Evolutionary conservation across 2,797 vertebrate species (phyloP).

Genomic region (Alauda arvensis): DNA sequence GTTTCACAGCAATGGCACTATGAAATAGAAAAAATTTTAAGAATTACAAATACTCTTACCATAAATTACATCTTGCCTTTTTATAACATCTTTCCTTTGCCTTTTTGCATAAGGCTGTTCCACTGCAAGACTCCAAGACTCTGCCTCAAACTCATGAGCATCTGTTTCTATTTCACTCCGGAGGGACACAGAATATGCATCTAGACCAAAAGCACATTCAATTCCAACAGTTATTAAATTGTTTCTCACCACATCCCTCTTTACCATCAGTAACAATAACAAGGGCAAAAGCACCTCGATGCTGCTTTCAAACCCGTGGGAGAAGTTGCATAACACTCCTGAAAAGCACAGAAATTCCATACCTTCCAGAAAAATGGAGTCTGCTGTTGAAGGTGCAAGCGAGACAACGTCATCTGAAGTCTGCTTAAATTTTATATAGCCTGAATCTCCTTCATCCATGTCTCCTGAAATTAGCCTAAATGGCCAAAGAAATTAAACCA

Average conservation of each 20-base stretch:
- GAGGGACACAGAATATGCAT: constrained; percentile 78
- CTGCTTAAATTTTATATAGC: constrained; percentile 78
- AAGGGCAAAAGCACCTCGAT: background rate
- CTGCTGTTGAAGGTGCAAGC: constrained; percentile 79
- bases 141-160: constrained; percentile 86
- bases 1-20: background rate
- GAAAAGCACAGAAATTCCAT: constrained; percentile 26
- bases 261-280: background rate
- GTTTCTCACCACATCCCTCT: background rate
- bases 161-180: constrained; percentile 85
- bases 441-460: constrained; percentile 90
- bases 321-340: background rate
- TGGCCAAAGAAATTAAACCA: constrained; percentile 19
- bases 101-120: constrained; percentile 82
- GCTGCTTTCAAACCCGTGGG: background rate
- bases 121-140: constrained; percentile 92
- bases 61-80: constrained; percentile 94
- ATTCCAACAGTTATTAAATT: background rate
- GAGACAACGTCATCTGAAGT: constrained; percentile 83
- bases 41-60: constrained; percentile 71
- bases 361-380: constrained; percentile 92
- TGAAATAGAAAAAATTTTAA: fast-evolving
- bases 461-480: constrained; percentile 84
- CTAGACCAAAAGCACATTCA: constrained; percentile 61
- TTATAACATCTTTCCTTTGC: constrained; percentile 80